Evolutionary conservation across 2,888 invertebrate genomes (phyloP), one percentile per base, ranked within the genome.

Genomic region (Chymomyza procnemis): DNA sequence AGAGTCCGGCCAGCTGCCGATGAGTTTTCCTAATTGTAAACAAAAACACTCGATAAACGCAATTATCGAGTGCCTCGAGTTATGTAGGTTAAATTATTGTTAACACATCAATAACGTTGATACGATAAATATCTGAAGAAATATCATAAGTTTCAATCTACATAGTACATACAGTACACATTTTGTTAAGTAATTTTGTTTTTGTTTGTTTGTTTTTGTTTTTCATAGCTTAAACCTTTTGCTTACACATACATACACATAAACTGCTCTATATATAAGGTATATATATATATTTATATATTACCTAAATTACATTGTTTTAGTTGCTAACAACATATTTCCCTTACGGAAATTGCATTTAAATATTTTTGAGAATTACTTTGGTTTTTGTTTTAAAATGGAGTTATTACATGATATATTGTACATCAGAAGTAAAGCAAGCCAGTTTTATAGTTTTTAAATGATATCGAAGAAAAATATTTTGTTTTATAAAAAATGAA

Each of bases 41-140:
- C 57, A 66, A 58, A 67, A n/a, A 34, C 18, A 26, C 34, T 30
- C 34, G n/a, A 34, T 16, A 67, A 26, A 14, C 34, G 67, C 12
- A 22, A 41, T 18, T 22, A 41, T 26, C 26, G 18, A 16, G 22
- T 48, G 22, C 41, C 41, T 57, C 62, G 59, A 61, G 59, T 66
- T 71, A 12, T 41, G 34, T 41, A 14, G 34, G 12, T 41, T 41
- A 41, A 60, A 56, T 55, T 73, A 54, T 72, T 59, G 71, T 73
- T 66, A 82, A 85, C 86, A 84, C 79, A 81, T 86, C 85, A 84
- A 86, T 83, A 87, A 79, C 75, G 80, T 70, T 69, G 78, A 85
- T 87, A 65, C 63, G 59, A 58, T 76, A 76, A 78, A 69, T 81
- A 76, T 87, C 68, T 61, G 85, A 85, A 70, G 69, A 82, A 76